Conservation (phyloP, 2,888 invertebrate genomes). For the Cotesia congregata region DNA sequence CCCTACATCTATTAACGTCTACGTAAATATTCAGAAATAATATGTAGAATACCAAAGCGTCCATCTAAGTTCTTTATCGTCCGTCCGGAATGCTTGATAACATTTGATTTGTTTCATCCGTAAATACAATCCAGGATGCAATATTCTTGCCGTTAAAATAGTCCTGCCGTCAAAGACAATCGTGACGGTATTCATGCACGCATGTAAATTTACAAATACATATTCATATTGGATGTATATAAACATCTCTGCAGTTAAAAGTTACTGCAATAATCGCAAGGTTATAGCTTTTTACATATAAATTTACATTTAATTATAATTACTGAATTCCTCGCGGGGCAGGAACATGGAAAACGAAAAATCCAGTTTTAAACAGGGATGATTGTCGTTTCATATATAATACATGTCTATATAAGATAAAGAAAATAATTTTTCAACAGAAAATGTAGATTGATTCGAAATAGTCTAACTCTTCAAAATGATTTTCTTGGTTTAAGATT, state of each 20-base stretch:
- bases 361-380: not conserved
- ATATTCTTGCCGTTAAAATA: slow-evolving; percentile 21
- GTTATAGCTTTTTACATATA: slow-evolving; percentile 16
- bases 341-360: not conserved
- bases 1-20: no score
- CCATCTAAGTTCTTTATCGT: slow-evolving; percentile 69
- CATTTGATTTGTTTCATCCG: slow-evolving; percentile 70
- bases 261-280: not conserved
- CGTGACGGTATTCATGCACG: slow-evolving; percentile 31
- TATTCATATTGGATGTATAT: slow-evolving; percentile 16
- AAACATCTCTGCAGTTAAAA: not conserved
- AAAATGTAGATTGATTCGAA: no score
- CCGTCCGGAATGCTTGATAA: slow-evolving; percentile 69
- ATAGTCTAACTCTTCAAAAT: no score
- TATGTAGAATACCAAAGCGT: slow-evolving; percentile 64
- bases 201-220: slow-evolving; percentile 21
- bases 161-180: slow-evolving; percentile 13
- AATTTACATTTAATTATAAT: slow-evolving; percentile 8
- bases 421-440: not conserved
- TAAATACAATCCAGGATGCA: slow-evolving; percentile 57
- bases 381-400: not conserved
- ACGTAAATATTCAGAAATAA: not conserved
- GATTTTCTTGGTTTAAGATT: no score
- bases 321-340: slow-evolving; percentile 14
- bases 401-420: not conserved